These are phyloP conservation scores for Macropis europaea DNA, from an alignment of 2,888 invertebrate species.

Conservation along the genomic window DNA sequence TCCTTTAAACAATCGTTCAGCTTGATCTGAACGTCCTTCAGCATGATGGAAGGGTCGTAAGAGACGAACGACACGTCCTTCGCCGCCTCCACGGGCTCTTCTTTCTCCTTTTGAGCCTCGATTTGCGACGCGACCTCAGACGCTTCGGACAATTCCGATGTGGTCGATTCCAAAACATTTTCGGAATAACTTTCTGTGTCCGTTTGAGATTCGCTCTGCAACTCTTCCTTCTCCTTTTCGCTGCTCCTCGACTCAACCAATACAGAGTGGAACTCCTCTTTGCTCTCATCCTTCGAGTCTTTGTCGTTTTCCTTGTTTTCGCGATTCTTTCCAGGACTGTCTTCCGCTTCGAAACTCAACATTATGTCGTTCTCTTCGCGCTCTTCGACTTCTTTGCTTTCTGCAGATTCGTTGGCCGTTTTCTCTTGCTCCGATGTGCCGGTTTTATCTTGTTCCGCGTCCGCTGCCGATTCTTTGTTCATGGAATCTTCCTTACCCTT, in stretches of 20 bases:
- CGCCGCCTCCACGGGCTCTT: conserved; percentile 29
- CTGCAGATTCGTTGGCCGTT: conserved; percentile 13
- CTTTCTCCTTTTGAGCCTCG: conserved; percentile 45
- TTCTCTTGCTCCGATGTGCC: conserved; percentile 25
- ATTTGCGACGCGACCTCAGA: conserved; percentile 50
- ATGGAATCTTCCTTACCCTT: conserved; percentile 9
- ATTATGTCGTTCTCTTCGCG: conserved; percentile 49
- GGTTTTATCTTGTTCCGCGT: conserved; percentile 20
- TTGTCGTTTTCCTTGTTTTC: conserved; percentile 11
- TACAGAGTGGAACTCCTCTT: conserved; percentile 1
- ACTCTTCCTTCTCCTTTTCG: conserved; percentile 52
- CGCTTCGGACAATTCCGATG: conserved; percentile 66
- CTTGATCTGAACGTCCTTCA: conserved; percentile 74
- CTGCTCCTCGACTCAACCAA: conserved; percentile 23
- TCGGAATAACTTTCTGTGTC: conserved; percentile 63
- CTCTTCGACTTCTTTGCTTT: conserved; percentile 43
- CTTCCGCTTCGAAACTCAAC: conserved; percentile 51
- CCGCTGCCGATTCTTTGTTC: conserved; percentile 11
- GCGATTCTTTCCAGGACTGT: conserved; percentile 19
- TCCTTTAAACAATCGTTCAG: conserved; percentile 75
- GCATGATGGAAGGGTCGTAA: conserved; percentile 70
- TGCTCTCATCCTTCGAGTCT: not conserved
- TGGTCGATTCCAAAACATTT: conserved; percentile 71
- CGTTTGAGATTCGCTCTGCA: conserved; percentile 48
- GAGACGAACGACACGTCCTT: conserved; percentile 64